Evolutionary conservation across 2,888 invertebrate species (phyloP).

Genomic region (Galerucella calmariensis): DNA sequence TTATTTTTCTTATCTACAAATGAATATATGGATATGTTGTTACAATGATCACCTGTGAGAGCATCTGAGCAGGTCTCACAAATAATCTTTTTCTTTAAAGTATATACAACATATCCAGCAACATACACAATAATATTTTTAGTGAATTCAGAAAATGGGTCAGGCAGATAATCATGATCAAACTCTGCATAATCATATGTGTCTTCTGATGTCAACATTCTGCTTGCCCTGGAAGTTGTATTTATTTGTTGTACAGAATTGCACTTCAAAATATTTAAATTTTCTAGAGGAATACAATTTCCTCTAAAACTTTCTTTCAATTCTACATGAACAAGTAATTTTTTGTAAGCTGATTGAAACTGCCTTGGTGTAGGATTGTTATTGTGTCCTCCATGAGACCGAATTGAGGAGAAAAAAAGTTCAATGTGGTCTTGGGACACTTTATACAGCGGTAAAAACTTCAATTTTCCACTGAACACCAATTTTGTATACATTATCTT

Average conservation of each 20-base stretch:
- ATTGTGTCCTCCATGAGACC: too few species aligned
- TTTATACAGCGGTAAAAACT: too few species aligned
- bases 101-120: background rate
- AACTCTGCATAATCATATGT: background rate
- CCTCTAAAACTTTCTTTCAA: constrained; percentile 16
- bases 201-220: background rate
- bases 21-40: too few species aligned
- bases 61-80: too few species aligned
- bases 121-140: constrained; percentile 20
- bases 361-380: background rate
- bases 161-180: constrained; percentile 21
- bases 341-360: constrained; percentile 26
- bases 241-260: background rate
- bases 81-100: too few species aligned
- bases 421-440: too few species aligned
- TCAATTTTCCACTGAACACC: too few species aligned
- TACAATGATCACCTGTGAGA: too few species aligned
- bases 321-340: constrained; percentile 16
- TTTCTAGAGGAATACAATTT: constrained; percentile 22
- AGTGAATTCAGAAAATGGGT: constrained; percentile 8
- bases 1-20: too few species aligned
- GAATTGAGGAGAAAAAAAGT: too few species aligned
- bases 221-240: background rate
- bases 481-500: too few species aligned
- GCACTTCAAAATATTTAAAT: constrained; percentile 12